Evolutionary conservation across 2,888 invertebrate genomes (phyloP).

Genomic region (Synanthedon formicaeformis): DNA sequence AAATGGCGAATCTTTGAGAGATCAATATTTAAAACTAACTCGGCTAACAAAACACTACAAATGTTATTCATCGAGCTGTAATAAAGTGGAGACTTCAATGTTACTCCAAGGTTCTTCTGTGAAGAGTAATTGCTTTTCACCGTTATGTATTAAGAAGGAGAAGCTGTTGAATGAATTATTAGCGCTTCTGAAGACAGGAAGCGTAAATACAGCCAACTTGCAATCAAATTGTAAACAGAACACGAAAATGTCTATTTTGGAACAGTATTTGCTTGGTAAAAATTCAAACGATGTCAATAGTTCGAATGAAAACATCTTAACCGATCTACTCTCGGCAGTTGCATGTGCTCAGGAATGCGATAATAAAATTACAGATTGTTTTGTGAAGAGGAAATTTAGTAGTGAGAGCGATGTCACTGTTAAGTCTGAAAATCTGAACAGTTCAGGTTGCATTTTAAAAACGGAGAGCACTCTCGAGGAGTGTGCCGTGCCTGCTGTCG

Average conservation of each 20-base stretch:
- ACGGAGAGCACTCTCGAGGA: conserved; percentile 67
- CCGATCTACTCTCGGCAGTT: conserved; percentile 73
- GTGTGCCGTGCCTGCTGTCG: conserved; percentile 63
- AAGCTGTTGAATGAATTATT: conserved; percentile 78
- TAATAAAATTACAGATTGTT: conserved; percentile 60
- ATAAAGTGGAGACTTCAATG: conserved; percentile 66
- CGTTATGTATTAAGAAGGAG: conserved; percentile 81
- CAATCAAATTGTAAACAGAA: conserved; percentile 47
- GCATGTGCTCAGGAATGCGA: conserved; percentile 73
- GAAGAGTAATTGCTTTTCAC: conserved; percentile 80
- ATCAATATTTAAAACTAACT: conserved; percentile 77
- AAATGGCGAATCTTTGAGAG: conserved; percentile 76
- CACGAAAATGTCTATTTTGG: conserved; percentile 76
- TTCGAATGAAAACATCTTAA: conserved; percentile 69
- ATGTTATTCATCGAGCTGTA: conserved; percentile 80
- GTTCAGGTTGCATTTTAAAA: conserved; percentile 40
- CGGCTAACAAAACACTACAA: conserved; percentile 78
- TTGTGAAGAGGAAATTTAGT: conserved; percentile 55
- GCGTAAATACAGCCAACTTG: conserved; percentile 50
- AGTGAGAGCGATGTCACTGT: conserved; percentile 35
- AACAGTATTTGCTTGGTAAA: conserved; percentile 76
- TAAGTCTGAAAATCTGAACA: conserved; percentile 39
- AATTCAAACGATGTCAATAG: conserved; percentile 32
- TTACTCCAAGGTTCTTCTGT: conserved; percentile 52
- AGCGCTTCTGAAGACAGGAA: conserved; percentile 73